Base-by-base conservation (phyloP, 1,140 invertebrate species). In the Oscheius sp. region DNA sequence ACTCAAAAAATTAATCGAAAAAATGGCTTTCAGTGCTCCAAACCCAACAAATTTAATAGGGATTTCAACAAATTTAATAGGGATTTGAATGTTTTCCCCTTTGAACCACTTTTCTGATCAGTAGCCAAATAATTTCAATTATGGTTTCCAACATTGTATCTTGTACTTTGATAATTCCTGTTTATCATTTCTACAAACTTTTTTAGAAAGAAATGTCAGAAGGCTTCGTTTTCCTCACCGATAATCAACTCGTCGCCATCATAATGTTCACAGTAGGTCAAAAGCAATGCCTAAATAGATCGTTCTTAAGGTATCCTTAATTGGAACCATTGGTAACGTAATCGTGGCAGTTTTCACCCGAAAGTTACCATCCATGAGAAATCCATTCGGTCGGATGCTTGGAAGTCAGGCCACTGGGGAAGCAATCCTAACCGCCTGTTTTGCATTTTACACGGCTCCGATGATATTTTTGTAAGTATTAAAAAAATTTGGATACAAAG, bases 401-500 rank as follows among this genome's bases (percentile, higher is more conserved):
- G 61, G 15, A 13, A 63, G 61, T 63, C 61, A 63, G 35, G 61
- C 61, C n/a, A 63, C 15, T 34, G 61, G 61, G 10, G 61, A 63
- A 34, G 61, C 61, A 18, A 38, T 63, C 35, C 32, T 63, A 13
- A 32, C 28, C 31, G 13, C 61, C 18, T 15, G 10, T 34, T 63
- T 63, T 26, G 31, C 61, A 10, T 63, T 63, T 32, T 63, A 63
- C 29, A n/a, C 35, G 32, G 61, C 1, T 36, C 61, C 61, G 26
- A 63, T 63, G 61, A 38, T 63, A 1, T 63, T 35, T 0, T 32
- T 32, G 42, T 45, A 45, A 45, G 42, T n/a, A n/a, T n/a, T n/a
- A n/a, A n/a, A n/a, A n/a, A 18, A 23, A 45, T 18, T 18, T 45
- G 42, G 42, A 45, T 45, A 23, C 23, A 42, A 26, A 32, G 2